Evolutionary conservation across 1,140 invertebrate species (phyloP).

Genomic region (Ips typographus): DNA sequence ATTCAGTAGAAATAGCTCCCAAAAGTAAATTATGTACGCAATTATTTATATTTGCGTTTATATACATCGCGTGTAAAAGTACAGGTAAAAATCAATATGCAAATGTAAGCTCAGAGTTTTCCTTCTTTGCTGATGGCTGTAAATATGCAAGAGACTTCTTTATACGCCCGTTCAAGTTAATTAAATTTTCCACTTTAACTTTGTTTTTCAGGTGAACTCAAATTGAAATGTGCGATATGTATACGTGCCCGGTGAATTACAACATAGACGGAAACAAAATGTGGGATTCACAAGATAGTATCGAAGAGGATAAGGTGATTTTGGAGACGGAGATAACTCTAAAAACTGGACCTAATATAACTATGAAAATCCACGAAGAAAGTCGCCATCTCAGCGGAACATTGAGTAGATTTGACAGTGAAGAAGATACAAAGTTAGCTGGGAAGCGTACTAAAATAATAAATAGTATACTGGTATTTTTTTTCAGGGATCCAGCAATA

Average conservation of each 20-base stretch:
- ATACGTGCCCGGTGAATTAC: constrained; percentile 24
- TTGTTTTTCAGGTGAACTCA: too few species aligned
- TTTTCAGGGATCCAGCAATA: constrained; percentile 2
- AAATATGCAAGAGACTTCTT: too few species aligned
- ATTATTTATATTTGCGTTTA: not conserved
- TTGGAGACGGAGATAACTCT: constrained; percentile 80
- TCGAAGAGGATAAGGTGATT: constrained; percentile 62
- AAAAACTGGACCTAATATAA: constrained; percentile 72
- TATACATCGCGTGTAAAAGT: not conserved
- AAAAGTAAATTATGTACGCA: not conserved
- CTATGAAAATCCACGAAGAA: constrained; percentile 78
- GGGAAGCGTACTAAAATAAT: not conserved
- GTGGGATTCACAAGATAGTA: constrained; percentile 22
- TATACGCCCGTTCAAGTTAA: too few species aligned
- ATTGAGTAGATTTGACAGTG: constrained; percentile 34
- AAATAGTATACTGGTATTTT: constrained; percentile 7
- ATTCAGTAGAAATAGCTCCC: not conserved
- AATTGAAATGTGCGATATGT: constrained; percentile 31
- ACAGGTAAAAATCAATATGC: not conserved
- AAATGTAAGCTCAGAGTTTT: not conserved
- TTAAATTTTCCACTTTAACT: too few species aligned
- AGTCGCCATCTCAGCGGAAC: constrained; percentile 53
- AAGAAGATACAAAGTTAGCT: constrained; percentile 37
- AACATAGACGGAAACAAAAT: constrained; percentile 2
- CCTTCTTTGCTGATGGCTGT: not conserved